These are phyloP conservation scores for Dascillus cervinus DNA, from an alignment of 2,888 invertebrate species.

Conservation along the genomic window DNA sequence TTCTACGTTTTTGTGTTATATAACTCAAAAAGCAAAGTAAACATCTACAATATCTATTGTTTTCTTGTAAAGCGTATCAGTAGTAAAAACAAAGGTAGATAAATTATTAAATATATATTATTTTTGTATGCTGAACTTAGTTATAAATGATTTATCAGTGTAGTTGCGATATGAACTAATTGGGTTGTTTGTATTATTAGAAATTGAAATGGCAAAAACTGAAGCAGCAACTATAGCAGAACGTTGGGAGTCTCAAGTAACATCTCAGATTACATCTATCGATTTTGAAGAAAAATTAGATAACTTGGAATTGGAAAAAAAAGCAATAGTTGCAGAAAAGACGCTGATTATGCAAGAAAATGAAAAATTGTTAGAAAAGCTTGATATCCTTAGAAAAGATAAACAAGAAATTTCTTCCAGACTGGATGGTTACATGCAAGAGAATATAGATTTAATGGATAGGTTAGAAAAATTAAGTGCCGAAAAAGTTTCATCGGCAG, in stretches of 20 bases:
- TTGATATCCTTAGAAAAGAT: constrained; percentile 52
- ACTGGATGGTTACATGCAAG: constrained; percentile 58
- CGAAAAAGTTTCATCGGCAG: constrained; percentile 66
- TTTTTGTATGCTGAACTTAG: not conserved
- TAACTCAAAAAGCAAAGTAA: too few relatives aligned
- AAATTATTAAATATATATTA: constrained; percentile 1
- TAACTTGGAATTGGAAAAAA: constrained; percentile 46
- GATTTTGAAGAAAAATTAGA: constrained; percentile 72
- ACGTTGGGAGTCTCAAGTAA: constrained; percentile 55
- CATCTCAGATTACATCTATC: constrained; percentile 68
- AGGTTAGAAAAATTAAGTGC: constrained; percentile 65
- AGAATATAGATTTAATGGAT: constrained; percentile 66
- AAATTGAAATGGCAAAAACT: constrained; percentile 9
- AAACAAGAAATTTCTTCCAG: constrained; percentile 54
- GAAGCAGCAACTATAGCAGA: constrained; percentile 8
- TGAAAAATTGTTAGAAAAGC: constrained; percentile 46
- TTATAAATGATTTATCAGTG: too few relatives aligned
- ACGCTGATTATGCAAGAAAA: constrained; percentile 47
- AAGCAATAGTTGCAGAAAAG: constrained; percentile 45
- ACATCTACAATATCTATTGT: too few relatives aligned
- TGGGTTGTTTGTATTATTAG: constrained; percentile 13
- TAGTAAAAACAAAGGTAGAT: constrained; percentile 13
- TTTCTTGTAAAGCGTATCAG: constrained; percentile 11
- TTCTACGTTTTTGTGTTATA: too few relatives aligned
- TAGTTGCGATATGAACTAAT: too few relatives aligned